Evolutionary conservation across 2,888 invertebrate genomes (phyloP), one percentile per base, ranked within the genome.

Genomic region (Willowsia nigromaculata): DNA sequence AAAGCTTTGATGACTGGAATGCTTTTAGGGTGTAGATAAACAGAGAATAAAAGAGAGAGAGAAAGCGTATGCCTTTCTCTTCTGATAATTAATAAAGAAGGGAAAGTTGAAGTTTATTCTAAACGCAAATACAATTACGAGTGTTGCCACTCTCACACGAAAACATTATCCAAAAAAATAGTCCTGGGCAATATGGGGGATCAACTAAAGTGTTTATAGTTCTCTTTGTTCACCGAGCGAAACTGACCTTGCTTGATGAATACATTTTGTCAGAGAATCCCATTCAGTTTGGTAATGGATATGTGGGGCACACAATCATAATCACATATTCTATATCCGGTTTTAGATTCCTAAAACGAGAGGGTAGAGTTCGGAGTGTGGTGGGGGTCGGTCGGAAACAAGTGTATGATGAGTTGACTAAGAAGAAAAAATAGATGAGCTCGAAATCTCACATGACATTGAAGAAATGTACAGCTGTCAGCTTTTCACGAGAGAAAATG

Each of bases 381-480:
- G 15, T 15, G 47, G 0, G 43, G 27, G 74, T 47, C 37, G 65
- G 37, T 18, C 65, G 15, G 27, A 30, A 47, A 25, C 22, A 76
- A 59, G 59, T 40, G 25, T 11, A 18, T 15, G 25, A 56, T 56
- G 59, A 22, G 27, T 43, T n/a, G n/a, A 68, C 9, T 9, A 18
- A 62, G 25, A 76, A 76, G 18, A 50, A 13, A 80, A 82, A 71
- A 40, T 71, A 82, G 82, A 82, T 82, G 82, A 82, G 74, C 56
- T 43, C 6, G 74, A 59, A 74, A 85, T 40, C 53, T 74, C 74
- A 59, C 30, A 56, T 59, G 74, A 74, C 85, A 85, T 85, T 74
- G 30, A 71, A 84, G 74, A 71, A 83, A 68, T 62, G 65, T 83
- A 71, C 74, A 85, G 56, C 56, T 85, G 85, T 85, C 85, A 85